phyloP scores from a whole-genome alignment of 2,888 invertebrate genomes.

The Rhyacophila evoluta region DNA sequence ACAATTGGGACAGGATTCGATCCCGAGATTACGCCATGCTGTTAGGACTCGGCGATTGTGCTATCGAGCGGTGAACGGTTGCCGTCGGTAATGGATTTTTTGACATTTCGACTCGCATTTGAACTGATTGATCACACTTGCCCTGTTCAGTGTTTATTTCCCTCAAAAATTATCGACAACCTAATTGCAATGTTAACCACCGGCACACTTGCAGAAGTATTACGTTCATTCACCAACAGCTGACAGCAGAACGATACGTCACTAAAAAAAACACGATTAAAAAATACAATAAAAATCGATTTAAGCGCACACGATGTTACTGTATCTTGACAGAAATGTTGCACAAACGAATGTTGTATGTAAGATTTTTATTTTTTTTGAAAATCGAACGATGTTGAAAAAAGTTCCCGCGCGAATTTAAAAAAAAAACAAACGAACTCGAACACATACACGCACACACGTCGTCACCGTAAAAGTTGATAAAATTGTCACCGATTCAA shows the following conservation, averaged over 20 bases:
- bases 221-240: neutral
- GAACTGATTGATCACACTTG: neutral
- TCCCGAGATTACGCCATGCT: neutral
- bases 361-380: neutral
- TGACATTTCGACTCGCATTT: constrained; percentile 56
- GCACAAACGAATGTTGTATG: neutral
- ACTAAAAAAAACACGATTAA: neutral
- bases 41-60: neutral
- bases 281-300: constrained; percentile 4
- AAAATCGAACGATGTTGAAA: neutral
- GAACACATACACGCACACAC: constrained; percentile 14
- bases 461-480: neutral
- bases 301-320: neutral
- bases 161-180: neutral
- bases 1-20: neutral
- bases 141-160: neutral
- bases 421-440: constrained; percentile 17
- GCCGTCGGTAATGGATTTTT: constrained; percentile 57
- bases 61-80: constrained; percentile 52
- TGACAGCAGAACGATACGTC: neutral
- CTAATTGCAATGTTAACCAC: neutral
- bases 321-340: neutral
- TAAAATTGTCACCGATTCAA: constrained; percentile 1
- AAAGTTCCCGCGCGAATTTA: constrained; percentile 6
- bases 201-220: neutral